Conservation (phyloP, 2,113 vertebrate species). For the Tautogolabrus adspersus region DNA sequence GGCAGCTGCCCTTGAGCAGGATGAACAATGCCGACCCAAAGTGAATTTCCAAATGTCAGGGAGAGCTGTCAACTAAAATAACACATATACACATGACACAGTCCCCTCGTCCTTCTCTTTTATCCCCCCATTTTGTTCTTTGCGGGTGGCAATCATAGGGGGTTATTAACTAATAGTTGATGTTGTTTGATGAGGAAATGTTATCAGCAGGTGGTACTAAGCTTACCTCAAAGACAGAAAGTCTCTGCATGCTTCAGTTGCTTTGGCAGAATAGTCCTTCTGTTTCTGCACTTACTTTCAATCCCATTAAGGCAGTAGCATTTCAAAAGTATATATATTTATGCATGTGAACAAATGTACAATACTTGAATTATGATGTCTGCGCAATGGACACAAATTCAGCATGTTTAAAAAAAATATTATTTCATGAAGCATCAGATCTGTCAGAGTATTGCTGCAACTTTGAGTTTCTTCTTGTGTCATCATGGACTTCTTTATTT, state of each 20-base stretch:
- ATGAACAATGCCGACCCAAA: slow-evolving; percentile 62
- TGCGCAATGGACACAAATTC: background rate
- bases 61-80: slow-evolving; percentile 39
- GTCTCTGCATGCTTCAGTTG: slow-evolving; percentile 30
- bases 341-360: background rate
- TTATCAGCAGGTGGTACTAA: slow-evolving; percentile 61
- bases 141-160: slow-evolving; percentile 48
- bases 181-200: slow-evolving; percentile 67
- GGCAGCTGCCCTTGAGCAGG: slow-evolving; percentile 54
- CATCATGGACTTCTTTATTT: background rate
- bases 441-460: background rate
- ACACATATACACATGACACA: slow-evolving; percentile 25
- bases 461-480: background rate
- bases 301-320: background rate
- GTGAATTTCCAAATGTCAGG: slow-evolving; percentile 57
- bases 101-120: slow-evolving; percentile 39
- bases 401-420: background rate
- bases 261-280: slow-evolving; percentile 30
- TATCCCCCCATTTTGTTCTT: slow-evolving; percentile 57
- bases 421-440: background rate
- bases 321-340: background rate
- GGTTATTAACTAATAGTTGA: slow-evolving; percentile 76
- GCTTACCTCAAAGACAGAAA: slow-evolving; percentile 67
- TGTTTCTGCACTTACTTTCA: background rate
- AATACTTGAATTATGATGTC: background rate